Conservation (phyloP, 2,888 invertebrate species). For the Sminthurides aquaticus region DNA sequence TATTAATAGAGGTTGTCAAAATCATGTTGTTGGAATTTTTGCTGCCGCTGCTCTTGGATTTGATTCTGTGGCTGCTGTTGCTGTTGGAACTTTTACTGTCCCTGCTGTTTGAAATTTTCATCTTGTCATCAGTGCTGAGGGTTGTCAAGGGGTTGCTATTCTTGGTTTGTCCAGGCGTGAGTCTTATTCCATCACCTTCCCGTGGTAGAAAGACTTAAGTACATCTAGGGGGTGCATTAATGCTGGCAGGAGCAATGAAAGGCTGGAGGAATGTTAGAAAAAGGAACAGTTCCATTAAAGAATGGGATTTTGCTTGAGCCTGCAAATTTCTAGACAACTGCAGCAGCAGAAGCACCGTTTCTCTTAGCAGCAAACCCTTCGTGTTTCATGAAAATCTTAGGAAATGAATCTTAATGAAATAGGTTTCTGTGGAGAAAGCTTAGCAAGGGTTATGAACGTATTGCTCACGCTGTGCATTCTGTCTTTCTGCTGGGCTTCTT, state of each 20-base stretch:
- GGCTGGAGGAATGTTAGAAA: slow-evolving; percentile 29
- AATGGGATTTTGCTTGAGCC: slow-evolving; percentile 43
- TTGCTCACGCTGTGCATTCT: slow-evolving; percentile 30
- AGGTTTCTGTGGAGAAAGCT: slow-evolving; percentile 41
- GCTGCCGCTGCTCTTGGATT: slow-evolving; percentile 11
- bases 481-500: slow-evolving; percentile 11
- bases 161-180: slow-evolving; percentile 1
- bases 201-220: slow-evolving; percentile 38
- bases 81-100: background rate
- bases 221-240: slow-evolving; percentile 34
- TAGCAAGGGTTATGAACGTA: slow-evolving; percentile 38
- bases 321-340: slow-evolving; percentile 42
- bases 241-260: slow-evolving; percentile 23
- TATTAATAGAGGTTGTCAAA: too few relatives aligned
- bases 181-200: background rate
- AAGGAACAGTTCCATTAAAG: slow-evolving; percentile 40
- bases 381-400: slow-evolving; percentile 39
- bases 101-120: slow-evolving; percentile 24
- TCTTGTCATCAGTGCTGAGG: slow-evolving; percentile 34
- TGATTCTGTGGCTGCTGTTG: background rate
- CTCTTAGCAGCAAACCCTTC: slow-evolving; percentile 37
- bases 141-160: slow-evolving; percentile 27
- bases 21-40: background rate
- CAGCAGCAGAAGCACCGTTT: slow-evolving; percentile 39
- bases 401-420: too few relatives aligned